phyloP scores from a whole-genome alignment of 1,140 invertebrate species.

The Scylla paramamosain region DNA sequence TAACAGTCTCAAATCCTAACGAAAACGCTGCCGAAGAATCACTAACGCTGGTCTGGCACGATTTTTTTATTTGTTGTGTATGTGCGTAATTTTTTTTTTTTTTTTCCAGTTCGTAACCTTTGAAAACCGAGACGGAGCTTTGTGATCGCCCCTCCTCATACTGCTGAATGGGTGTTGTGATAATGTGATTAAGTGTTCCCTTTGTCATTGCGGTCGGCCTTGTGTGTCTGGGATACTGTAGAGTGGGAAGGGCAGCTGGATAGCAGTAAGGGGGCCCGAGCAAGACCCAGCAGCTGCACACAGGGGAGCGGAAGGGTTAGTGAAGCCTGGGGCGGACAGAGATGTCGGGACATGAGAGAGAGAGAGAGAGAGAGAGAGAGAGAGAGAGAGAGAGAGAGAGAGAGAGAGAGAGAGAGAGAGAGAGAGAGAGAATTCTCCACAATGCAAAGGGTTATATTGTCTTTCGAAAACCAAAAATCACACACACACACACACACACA shows the following conservation, averaged over 20 bases:
- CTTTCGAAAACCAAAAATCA: too few species aligned
- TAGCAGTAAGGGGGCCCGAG: background rate
- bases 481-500: too few species aligned
- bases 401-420: too few species aligned
- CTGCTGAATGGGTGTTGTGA: background rate
- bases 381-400: too few species aligned
- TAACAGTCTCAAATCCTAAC: too few species aligned
- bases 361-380: too few species aligned
- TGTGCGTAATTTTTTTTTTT: too few species aligned
- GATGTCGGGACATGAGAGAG: too few species aligned
- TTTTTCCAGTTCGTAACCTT: background rate
- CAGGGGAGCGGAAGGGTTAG: background rate
- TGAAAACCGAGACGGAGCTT: background rate
- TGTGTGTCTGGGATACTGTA: background rate
- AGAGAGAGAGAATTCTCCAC: too few species aligned
- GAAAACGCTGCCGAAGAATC: background rate
- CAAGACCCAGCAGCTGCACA: background rate
- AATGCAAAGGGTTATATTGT: too few species aligned
- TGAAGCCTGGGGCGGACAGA: background rate
- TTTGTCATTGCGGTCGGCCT: background rate
- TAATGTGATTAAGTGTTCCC: background rate
- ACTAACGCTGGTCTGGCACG: background rate
- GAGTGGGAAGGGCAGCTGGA: background rate
- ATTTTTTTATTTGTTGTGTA: background rate
- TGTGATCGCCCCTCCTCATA: background rate